Conservation (phyloP, 2,888 invertebrate species). For the Nebria brevicollis region DNA sequence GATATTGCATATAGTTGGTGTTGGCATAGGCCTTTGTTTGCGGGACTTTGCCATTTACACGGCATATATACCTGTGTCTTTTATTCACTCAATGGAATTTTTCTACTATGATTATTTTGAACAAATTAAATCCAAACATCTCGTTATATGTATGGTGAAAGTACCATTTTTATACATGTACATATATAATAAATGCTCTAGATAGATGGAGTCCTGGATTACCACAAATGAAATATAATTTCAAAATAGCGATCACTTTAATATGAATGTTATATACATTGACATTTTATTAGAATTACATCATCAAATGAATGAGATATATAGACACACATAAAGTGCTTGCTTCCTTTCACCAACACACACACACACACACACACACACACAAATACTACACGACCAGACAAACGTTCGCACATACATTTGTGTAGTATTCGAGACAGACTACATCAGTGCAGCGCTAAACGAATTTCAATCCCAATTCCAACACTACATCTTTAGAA, state of each 20-base stretch:
- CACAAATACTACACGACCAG: background rate
- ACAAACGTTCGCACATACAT: slow-evolving; percentile 3
- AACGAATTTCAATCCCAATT: background rate
- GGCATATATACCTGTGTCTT: background rate
- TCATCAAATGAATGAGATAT: slow-evolving; percentile 45
- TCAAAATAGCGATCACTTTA: slow-evolving; percentile 30
- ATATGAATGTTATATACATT: slow-evolving; percentile 45
- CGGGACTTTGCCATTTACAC: background rate
- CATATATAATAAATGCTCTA: background rate
- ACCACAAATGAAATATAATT: background rate
- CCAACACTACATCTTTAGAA: no score
- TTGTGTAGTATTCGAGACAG: background rate
- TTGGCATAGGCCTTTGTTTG: background rate
- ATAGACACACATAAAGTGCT: slow-evolving; percentile 44
- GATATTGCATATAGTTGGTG: slow-evolving; percentile 7
- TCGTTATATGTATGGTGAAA: no score
- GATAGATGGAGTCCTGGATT: background rate
- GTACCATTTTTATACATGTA: no score
- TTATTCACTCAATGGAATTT: background rate
- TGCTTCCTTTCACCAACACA: slow-evolving; percentile 44
- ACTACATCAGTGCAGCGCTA: background rate
- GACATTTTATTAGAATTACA: slow-evolving; percentile 46
- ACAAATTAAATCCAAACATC: no score
- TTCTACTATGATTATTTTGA: no score
- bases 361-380: slow-evolving; percentile 4